These are phyloP conservation scores for Pachypsylla venusta DNA, from an alignment of 1,140 invertebrate genomes.

Conservation along the genomic window DNA sequence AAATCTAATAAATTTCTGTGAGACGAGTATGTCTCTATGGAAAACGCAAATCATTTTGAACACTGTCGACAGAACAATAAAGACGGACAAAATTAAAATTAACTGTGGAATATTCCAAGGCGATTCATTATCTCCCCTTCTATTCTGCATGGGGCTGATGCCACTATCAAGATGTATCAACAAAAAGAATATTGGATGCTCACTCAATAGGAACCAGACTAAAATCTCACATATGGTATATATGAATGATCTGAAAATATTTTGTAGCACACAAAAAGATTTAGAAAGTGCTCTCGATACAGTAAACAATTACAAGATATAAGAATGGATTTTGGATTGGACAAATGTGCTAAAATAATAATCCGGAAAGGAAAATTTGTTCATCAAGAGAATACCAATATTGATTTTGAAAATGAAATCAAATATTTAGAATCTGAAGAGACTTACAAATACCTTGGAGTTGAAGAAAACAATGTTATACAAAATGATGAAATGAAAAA, in stretches of 20 bases:
- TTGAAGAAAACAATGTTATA: neutral
- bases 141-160: conserved; percentile 15
- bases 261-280: neutral
- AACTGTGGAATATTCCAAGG: conserved; percentile 17
- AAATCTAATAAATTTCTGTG: neutral
- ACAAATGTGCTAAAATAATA: neutral
- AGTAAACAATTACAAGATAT: neutral
- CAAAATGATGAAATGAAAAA: neutral
- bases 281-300: neutral
- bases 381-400: neutral
- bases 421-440: neutral
- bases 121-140: conserved; percentile 14
- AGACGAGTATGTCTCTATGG: neutral
- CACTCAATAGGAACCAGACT: neutral
- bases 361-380: neutral
- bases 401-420: neutral
- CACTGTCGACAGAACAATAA: neutral
- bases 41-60: neutral
- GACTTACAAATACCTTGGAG: neutral
- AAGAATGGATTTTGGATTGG: neutral
- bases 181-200: neutral
- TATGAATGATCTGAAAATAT: conserved; percentile 11
- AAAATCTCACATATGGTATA: neutral
- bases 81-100: neutral
- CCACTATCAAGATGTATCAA: neutral